Evolutionary conservation across 2,888 invertebrate species (phyloP).

Genomic region (Caradrina kadenii): DNA sequence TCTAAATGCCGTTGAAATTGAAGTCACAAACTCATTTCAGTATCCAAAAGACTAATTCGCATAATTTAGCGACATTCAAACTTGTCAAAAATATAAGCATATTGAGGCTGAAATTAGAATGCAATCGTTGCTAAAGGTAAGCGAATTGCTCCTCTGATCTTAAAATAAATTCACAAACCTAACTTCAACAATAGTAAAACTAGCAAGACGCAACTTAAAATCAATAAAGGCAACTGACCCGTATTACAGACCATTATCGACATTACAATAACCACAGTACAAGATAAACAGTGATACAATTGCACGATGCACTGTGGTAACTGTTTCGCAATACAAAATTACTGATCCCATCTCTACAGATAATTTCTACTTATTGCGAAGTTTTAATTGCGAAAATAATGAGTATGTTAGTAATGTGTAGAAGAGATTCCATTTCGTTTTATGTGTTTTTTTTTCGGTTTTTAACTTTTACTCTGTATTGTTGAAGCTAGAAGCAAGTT

Average conservation of each 20-base stretch:
- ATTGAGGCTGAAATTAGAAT: no score
- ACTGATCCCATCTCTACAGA: slow-evolving; percentile 46
- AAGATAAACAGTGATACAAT: slow-evolving; percentile 43
- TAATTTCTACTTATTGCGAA: slow-evolving; percentile 52
- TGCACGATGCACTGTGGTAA: slow-evolving; percentile 37
- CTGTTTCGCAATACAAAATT: slow-evolving; percentile 55
- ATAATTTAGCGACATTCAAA: no score
- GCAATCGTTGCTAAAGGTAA: no score
- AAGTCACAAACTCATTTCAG: no score
- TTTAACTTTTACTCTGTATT: slow-evolving; percentile 31
- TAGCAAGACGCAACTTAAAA: slow-evolving; percentile 20
- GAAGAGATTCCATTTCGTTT: slow-evolving; percentile 43
- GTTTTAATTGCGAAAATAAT: slow-evolving; percentile 53
- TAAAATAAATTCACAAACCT: slow-evolving; percentile 1
- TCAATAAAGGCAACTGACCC: slow-evolving; percentile 40
- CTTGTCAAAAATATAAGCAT: no score
- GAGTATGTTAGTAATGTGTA: slow-evolving; percentile 36
- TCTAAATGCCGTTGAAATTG: no score
- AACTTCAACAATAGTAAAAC: slow-evolving; percentile 2
- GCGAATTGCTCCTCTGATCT: neutral
- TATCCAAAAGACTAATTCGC: no score
- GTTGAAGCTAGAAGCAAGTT: neutral
- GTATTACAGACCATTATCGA: slow-evolving; percentile 44
- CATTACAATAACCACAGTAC: slow-evolving; percentile 42
- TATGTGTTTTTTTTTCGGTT: slow-evolving; percentile 20